Percentiles rank a stretch among this genome's conserved stretches.
Conservation (phyloP, 2,797 vertebrate genomes). For the Florisuga fusca region DNA sequence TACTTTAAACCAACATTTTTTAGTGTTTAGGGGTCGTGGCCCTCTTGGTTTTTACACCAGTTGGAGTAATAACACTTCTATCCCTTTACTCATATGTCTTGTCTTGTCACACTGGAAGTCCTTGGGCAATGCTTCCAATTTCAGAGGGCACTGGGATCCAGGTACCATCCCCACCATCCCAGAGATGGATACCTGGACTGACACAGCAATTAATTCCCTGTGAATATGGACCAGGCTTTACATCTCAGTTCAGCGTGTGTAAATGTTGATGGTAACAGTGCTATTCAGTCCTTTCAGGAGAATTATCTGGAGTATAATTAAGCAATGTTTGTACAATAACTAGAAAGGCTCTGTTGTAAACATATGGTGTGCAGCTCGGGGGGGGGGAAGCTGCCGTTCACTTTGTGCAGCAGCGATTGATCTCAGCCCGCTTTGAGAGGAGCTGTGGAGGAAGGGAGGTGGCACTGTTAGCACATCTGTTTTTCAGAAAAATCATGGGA, state of each 20-base stretch:
- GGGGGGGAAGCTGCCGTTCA: not conserved
- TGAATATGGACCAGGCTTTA: not conserved
- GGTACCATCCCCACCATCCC: not conserved
- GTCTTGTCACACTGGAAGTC: not conserved
- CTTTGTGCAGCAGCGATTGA: not conserved
- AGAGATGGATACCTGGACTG: rapidly evolving
- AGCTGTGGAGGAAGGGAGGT: not conserved
- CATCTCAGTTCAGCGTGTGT: not conserved
- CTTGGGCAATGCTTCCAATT: not conserved
- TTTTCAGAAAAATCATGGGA: not conserved
- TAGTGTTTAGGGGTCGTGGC: not conserved
- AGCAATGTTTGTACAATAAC: not conserved
- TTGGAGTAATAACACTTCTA: not conserved
- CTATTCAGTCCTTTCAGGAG: not conserved
- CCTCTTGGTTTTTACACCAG: not conserved
- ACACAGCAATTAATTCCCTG: not conserved
- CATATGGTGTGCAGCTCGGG: not conserved
- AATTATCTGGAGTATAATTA: not conserved
- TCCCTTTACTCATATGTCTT: not conserved
- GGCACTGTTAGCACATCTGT: not conserved
- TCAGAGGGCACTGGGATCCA: not conserved
- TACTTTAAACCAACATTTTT: not conserved
- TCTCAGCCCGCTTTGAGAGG: not conserved
- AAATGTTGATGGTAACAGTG: not conserved
- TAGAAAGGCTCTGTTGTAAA: not conserved